A percentile compares a stretch with the other conserved stretches of the same genome.
These are phyloP conservation scores for Orchesella cincta DNA, from an alignment of 1,140 invertebrate genomes.

Conservation along the genomic window DNA sequence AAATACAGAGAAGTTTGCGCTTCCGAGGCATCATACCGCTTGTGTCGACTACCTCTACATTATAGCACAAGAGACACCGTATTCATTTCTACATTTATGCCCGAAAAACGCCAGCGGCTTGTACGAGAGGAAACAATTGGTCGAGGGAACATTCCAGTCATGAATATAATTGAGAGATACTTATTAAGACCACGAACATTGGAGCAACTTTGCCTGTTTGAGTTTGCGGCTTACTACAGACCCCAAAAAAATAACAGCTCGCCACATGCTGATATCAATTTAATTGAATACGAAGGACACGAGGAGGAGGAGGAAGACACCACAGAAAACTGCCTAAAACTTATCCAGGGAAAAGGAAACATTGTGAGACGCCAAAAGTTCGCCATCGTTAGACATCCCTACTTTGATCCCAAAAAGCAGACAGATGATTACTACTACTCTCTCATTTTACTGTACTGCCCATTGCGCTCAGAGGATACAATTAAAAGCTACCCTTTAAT, in stretches of 20 bases:
- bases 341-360: neutral
- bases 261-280: neutral
- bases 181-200: neutral
- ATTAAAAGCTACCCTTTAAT: neutral
- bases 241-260: too few relatives aligned
- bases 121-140: neutral
- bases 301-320: neutral
- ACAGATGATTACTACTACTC: neutral
- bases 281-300: neutral
- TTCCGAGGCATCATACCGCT: conserved; percentile 43
- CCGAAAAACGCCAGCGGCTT: neutral
- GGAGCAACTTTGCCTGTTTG: neutral
- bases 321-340: neutral
- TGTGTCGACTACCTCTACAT: conserved; percentile 32
- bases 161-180: conserved; percentile 17
- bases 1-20: conserved; percentile 42
- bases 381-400: neutral
- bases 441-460: neutral
- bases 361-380: neutral
- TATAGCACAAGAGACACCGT: neutral
- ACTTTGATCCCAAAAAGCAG: neutral
- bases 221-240: neutral
- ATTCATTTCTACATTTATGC: neutral
- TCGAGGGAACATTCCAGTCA: too few relatives aligned
- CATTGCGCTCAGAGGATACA: neutral